A percentile compares a stretch with the other conserved stretches of the same genome.
These are phyloP conservation scores for Phyllostomus hastatus DNA, from an alignment of 2,113 vertebrate genomes.

Conservation along the genomic window DNA sequence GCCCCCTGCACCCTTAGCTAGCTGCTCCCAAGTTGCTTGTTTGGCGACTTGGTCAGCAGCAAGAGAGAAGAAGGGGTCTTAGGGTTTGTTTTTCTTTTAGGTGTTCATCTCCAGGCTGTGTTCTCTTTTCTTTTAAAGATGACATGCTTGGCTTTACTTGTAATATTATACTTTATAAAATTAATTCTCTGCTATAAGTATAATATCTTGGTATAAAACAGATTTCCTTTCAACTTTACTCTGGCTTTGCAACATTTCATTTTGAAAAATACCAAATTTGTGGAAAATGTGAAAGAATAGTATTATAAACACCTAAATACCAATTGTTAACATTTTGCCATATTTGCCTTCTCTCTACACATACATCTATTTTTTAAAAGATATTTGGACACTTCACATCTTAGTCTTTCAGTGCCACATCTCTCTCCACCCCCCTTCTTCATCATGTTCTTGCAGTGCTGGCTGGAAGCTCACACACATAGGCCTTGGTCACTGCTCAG, in stretches of 20 bases:
- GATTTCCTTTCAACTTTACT: background rate
- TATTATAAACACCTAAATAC: background rate
- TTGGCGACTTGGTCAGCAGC: background rate
- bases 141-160: background rate
- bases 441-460: background rate
- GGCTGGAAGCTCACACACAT: background rate
- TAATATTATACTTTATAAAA: background rate
- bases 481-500: background rate
- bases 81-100: background rate
- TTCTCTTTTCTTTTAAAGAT: background rate
- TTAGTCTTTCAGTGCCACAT: background rate
- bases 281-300: background rate
- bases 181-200: background rate
- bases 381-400: background rate
- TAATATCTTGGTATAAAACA: background rate
- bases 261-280: background rate
- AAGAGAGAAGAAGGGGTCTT: background rate
- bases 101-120: background rate
- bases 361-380: background rate
- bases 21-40: background rate
- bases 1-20: background rate
- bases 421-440: fast-evolving
- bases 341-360: background rate
- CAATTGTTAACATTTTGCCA: background rate
- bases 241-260: background rate